A percentile compares a stretch with the other conserved stretches of the same genome.
Evolutionary conservation across 2,888 invertebrate genomes (phyloP).

Genomic region (Hypolimnas misippus): DNA sequence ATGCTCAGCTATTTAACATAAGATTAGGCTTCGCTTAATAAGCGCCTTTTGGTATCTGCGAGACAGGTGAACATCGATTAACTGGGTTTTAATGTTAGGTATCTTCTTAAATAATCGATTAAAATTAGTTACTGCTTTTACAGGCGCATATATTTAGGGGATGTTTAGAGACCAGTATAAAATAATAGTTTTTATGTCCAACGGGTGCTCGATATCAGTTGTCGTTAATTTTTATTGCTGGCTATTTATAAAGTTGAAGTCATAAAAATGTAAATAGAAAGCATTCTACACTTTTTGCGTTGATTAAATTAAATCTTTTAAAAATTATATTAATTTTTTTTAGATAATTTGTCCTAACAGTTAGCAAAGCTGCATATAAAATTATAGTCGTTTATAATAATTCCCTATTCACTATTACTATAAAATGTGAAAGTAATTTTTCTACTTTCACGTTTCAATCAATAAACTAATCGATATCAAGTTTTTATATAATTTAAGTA

Average conservation of each 20-base stretch:
- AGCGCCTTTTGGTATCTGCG: conserved; percentile 14
- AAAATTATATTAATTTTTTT: too few relatives aligned
- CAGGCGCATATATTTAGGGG: not conserved
- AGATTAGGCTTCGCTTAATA: conserved; percentile 26
- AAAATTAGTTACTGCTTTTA: too few relatives aligned
- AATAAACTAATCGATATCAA: not conserved
- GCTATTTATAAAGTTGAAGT: too few relatives aligned
- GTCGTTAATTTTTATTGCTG: too few relatives aligned
- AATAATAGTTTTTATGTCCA: not conserved
- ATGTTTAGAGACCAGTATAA: too few relatives aligned
- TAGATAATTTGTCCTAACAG: not conserved
- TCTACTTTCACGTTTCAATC: not conserved
- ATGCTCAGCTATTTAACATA: conserved; percentile 32
- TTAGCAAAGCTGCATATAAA: not conserved
- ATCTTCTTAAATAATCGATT: not conserved
- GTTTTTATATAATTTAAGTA: not conserved
- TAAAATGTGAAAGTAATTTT: not conserved
- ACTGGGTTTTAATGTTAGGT: not conserved
- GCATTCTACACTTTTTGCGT: too few relatives aligned
- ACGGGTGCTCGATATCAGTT: too few relatives aligned
- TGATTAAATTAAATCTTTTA: too few relatives aligned
- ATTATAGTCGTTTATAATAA: not conserved
- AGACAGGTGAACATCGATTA: conserved; percentile 11
- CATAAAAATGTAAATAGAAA: too few relatives aligned
- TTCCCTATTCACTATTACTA: not conserved